Conservation (phyloP, 1,140 invertebrate species). For the Tyrophagus putrescentiae region DNA sequence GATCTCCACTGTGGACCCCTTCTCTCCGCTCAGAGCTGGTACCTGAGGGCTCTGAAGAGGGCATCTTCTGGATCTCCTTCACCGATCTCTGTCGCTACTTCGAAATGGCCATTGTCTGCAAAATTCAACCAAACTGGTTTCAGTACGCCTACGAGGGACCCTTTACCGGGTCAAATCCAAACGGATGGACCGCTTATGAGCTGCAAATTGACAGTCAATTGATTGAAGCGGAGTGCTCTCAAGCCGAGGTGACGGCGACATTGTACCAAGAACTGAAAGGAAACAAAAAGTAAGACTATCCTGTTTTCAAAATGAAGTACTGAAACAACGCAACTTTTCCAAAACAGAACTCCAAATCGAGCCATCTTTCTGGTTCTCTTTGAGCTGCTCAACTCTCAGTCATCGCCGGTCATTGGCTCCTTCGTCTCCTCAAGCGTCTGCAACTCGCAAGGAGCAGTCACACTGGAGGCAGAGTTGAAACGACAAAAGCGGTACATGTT, state of each 20-base stretch:
- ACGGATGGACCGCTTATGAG: conserved; percentile 7
- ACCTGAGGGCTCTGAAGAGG: conserved; percentile 2
- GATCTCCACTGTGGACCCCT: background rate
- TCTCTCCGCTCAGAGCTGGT: background rate
- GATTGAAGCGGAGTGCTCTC: background rate
- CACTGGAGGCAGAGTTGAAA: background rate
- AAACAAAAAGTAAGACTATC: background rate
- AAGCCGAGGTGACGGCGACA: background rate
- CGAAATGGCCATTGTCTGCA: conserved; percentile 95
- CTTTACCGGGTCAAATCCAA: conserved; percentile 39
- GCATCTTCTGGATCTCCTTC: conserved; percentile 30
- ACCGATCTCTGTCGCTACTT: conserved; percentile 85
- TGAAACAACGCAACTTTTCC: background rate
- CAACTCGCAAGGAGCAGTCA: background rate
- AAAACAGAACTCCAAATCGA: background rate
- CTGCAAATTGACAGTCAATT: background rate
- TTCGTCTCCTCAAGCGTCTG: background rate
- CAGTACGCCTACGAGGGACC: conserved; percentile 72
- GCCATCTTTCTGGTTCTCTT: background rate
- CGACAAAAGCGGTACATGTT: background rate
- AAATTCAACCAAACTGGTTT: conserved; percentile 78
- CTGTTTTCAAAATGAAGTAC: background rate
- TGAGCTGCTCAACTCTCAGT: conserved; percentile 2
- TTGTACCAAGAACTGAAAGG: background rate
- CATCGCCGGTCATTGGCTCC: background rate